Conservation (phyloP, 2,888 invertebrate genomes). For the Thumatha senex region DNA sequence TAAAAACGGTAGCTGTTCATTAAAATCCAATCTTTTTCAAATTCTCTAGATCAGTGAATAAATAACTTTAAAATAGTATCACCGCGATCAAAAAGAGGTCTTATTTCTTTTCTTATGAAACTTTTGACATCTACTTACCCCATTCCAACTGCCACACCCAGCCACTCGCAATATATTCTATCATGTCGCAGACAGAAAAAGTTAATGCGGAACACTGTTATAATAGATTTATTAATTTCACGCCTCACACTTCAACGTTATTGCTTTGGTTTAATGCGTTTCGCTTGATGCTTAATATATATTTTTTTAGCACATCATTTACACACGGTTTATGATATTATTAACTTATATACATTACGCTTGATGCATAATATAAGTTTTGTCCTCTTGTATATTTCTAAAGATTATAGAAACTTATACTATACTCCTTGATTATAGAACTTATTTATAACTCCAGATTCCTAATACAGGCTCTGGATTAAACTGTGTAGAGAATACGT, state of each 20-base stretch:
- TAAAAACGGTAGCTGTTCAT: no score
- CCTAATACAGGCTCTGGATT: no score
- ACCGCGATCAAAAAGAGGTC: no score
- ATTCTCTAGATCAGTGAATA: no score
- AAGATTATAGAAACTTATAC: no score
- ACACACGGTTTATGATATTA: not conserved
- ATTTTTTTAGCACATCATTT: not conserved
- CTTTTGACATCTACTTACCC: constrained; percentile 36
- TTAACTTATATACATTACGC: not conserved
- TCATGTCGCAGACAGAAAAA: constrained; percentile 73
- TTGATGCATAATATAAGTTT: no score
- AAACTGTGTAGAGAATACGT: no score
- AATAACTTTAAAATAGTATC: no score
- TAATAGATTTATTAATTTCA: constrained; percentile 78
- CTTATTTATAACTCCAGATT: no score
- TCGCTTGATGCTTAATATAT: constrained; percentile 45
- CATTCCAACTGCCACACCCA: constrained; percentile 35
- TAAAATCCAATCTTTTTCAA: no score
- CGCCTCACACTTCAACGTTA: constrained; percentile 47
- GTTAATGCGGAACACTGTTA: constrained; percentile 60
- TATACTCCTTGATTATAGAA: no score
- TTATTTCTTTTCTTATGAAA: not conserved
- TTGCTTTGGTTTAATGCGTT: constrained; percentile 31
- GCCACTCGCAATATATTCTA: constrained; percentile 64
- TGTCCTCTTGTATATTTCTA: no score